Base-by-base conservation (phyloP, 2,797 vertebrate genomes). In the Macroramphosus scolopax region DNA sequence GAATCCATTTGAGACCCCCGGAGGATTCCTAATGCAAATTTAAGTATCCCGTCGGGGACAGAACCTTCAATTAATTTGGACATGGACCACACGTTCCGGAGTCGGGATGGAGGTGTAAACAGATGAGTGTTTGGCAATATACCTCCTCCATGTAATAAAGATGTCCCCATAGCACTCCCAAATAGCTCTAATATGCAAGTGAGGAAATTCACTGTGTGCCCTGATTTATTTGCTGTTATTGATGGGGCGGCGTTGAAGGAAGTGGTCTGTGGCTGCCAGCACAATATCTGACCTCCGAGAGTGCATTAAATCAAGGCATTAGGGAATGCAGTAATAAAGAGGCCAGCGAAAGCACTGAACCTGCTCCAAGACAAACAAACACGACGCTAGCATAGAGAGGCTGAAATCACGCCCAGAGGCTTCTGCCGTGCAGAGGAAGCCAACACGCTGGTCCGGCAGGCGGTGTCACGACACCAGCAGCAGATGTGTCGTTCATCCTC, bases 191-290 rank as follows among this genome's bases (percentile, higher is more conserved):
- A 79, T 82, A 75, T 77, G 75, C 72, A 70, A 68, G 69, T 68
- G 68, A 70, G 61, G 54, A 75, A 77, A 79, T 82, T 79, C 71
- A 77, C 55, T 56, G 56, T 45, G 51, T 30, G 49, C 45, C 46
- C 63, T 81, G 83, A 87, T 88, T 88, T 87, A 84, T 89, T 87
- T 81, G 66, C 64, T 49, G 66, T 81, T 86, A 86, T 88, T 87
- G 86, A 89, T 73, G 77, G 75, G 63, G 73, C 74, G 53, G 69
- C 38, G 70, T 77, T 67, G 74, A 78, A 78, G 80, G 54, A 84
- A 85, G 78, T 73, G 78, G 81, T 76, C 80, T 75, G 75, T 70
- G 72, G 70, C 82, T 83, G 82, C 80, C 79, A 77, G 78, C 55
- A 46, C 71, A 72, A 85, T 86, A 81, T 86, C 79, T 88, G 88